Conservation (phyloP, 2,888 invertebrate genomes). For the Germaria angustata region DNA sequence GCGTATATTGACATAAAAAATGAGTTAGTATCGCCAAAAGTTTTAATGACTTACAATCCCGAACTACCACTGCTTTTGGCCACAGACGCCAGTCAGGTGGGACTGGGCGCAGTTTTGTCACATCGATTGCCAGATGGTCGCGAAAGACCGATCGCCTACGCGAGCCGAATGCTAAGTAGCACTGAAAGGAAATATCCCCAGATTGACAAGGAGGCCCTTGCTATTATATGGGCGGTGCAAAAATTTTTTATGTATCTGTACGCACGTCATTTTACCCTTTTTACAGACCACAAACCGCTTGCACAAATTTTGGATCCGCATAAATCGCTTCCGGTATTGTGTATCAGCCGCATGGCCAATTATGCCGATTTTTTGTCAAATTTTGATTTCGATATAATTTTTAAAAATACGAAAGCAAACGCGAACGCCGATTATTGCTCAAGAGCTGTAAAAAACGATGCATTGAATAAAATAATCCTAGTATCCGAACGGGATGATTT, state of each 20-base stretch:
- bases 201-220: slow-evolving; percentile 28
- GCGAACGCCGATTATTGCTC: background rate
- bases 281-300: slow-evolving; percentile 28
- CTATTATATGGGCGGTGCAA: slow-evolving; percentile 17
- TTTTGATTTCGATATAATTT: background rate
- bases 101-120: slow-evolving; percentile 14
- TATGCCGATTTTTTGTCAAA: slow-evolving; percentile 47
- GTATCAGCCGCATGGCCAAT: slow-evolving; percentile 37
- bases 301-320: background rate
- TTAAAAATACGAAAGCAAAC: background rate
- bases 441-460: background rate
- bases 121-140: slow-evolving; percentile 9
- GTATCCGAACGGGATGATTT: background rate
- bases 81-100: slow-evolving; percentile 19
- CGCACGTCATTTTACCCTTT: slow-evolving; percentile 11
- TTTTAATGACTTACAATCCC: slow-evolving; percentile 13
- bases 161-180: background rate
- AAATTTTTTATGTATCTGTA: slow-evolving; percentile 31
- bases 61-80: slow-evolving; percentile 25
- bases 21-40: background rate
- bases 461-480: background rate
- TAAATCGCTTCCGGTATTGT: slow-evolving; percentile 1
- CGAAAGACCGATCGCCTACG: slow-evolving; percentile 31
- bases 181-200: slow-evolving; percentile 20
- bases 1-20: slow-evolving; percentile 7